Evolutionary conservation across 1,140 invertebrate species (phyloP).

Genomic region (Harpegnathos saltator): DNA sequence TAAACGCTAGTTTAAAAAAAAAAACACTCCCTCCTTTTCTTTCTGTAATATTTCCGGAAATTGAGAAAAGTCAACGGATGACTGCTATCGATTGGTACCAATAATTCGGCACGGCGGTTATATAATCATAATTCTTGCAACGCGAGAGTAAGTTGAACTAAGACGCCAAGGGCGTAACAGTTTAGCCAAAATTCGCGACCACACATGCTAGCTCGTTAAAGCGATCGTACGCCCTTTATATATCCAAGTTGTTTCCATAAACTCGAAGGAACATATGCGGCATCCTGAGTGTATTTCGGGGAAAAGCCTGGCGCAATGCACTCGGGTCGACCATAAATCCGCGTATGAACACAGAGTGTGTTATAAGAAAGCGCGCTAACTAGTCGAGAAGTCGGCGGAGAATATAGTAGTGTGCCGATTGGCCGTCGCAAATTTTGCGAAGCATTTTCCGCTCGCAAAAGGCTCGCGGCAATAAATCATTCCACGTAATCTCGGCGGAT

Average conservation of each 20-base stretch:
- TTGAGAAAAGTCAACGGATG: background rate
- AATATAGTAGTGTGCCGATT: slow-evolving; percentile 18
- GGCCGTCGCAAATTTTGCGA: slow-evolving; percentile 18
- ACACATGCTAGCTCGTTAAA: background rate
- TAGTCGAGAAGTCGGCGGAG: background rate
- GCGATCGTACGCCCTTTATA: background rate
- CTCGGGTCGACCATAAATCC: slow-evolving; percentile 40
- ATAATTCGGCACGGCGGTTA: too few species aligned
- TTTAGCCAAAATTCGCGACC: background rate
- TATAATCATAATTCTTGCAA: too few species aligned
- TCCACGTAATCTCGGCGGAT: slow-evolving; percentile 10
- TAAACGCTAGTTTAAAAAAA: too few species aligned
- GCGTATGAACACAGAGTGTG: slow-evolving; percentile 5
- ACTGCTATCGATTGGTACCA: too few species aligned
- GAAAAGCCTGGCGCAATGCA: background rate
- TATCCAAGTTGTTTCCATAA: slow-evolving; percentile 1
- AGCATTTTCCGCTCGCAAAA: slow-evolving; percentile 1
- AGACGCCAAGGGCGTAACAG: background rate
- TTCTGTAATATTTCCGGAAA: background rate
- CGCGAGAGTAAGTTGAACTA: background rate
- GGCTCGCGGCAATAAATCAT: slow-evolving; percentile 11
- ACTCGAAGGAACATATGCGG: background rate
- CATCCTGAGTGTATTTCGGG: slow-evolving; percentile 9
- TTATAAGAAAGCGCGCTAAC: slow-evolving; percentile 26
- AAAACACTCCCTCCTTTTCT: background rate